A percentile compares a stretch with the other conserved stretches of the same genome.
Evolutionary conservation across 2,888 invertebrate species (phyloP).

Genomic region (Ptilodon capucinus): DNA sequence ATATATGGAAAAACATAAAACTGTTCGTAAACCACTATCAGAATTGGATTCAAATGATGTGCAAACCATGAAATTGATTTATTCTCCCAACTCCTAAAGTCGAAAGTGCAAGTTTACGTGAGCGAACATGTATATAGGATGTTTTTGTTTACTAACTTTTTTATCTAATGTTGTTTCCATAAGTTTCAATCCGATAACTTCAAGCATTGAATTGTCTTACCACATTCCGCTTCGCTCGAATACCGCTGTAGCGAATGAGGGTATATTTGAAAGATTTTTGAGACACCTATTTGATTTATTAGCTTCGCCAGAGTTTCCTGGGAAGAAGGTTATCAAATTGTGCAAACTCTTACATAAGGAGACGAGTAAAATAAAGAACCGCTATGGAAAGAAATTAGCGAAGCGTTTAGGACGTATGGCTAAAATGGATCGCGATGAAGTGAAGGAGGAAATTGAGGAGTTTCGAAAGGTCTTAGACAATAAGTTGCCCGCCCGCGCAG

Average conservation of each 20-base stretch:
- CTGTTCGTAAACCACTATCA: slow-evolving; percentile 4
- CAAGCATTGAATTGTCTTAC: too few species aligned
- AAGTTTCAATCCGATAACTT: background rate
- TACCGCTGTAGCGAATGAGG: slow-evolving; percentile 11
- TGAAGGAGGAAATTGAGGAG: slow-evolving; percentile 34
- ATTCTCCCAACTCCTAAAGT: background rate
- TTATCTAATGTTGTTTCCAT: background rate
- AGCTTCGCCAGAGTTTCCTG: slow-evolving; percentile 33
- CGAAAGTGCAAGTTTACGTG: background rate
- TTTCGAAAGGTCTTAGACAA: slow-evolving; percentile 36
- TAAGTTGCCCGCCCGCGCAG: slow-evolving; percentile 20
- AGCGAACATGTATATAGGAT: slow-evolving; percentile 9
- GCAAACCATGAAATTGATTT: slow-evolving; percentile 35
- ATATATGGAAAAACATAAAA: slow-evolving; percentile 36
- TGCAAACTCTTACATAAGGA: slow-evolving; percentile 37
- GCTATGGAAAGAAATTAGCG: slow-evolving; percentile 35
- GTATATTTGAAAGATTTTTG: slow-evolving; percentile 56
- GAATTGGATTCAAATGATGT: slow-evolving; percentile 1
- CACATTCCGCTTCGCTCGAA: too few species aligned
- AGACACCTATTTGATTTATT: slow-evolving; percentile 42
- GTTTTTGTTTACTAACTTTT: background rate
- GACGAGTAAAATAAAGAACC: slow-evolving; percentile 34
- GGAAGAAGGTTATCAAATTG: slow-evolving; percentile 40
- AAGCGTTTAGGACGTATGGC: slow-evolving; percentile 40
- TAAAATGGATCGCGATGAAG: slow-evolving; percentile 36